Evolutionary conservation across 2,797 vertebrate species (phyloP), one percentile per base, ranked within the genome.

Genomic region (Passerculus sandwichensis): DNA sequence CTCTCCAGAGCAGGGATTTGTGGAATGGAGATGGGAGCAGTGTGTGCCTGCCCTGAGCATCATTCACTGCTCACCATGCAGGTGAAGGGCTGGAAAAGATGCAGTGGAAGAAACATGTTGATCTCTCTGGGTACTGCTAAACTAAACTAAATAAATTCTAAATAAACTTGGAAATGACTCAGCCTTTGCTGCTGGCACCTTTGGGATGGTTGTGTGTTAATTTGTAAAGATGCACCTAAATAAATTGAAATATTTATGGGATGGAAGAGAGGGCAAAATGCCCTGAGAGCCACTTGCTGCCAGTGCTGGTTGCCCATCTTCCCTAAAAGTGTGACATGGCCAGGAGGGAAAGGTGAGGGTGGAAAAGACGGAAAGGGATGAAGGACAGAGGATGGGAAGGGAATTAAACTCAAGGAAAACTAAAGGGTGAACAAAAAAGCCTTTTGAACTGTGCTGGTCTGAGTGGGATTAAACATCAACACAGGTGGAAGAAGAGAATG

Each of bases 291-390:
- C 2, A 8, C 7, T 65, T 0, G 3, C 48, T 90, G 71, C 32
- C 6, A 4, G 18, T 3, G 45, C 66, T 44, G 60, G 5, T 19
- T 10, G 1, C 73, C 44, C 40, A 2, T 38, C 70, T 18, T 54
- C 65, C 59, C 54, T 32, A 11, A n/a, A 15, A 0, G 2, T 0
- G 3, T 30, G 65, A 27, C 6, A 4, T 0, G 32, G 50, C 65
- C 59, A 10, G 44, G 40, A 77, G 77, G 53, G 61, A 83, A 60
- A 20, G 32, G 7, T 2, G 26, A 15, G 22, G 8, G 9, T 4
- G 53, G 72, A 38, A 51, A 62, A 11, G 47, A 47, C 48, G 88
- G 78, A 19, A 32, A 75, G 23, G 15, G 42, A 12, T 27, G 47
- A 61, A 84, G 53, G 57, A 18, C 27, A 22, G n/a, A 53, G 34